Evolutionary conservation across 1,140 invertebrate genomes (phyloP), one percentile per base, ranked within the genome.

Genomic region (Limonius californicus): DNA sequence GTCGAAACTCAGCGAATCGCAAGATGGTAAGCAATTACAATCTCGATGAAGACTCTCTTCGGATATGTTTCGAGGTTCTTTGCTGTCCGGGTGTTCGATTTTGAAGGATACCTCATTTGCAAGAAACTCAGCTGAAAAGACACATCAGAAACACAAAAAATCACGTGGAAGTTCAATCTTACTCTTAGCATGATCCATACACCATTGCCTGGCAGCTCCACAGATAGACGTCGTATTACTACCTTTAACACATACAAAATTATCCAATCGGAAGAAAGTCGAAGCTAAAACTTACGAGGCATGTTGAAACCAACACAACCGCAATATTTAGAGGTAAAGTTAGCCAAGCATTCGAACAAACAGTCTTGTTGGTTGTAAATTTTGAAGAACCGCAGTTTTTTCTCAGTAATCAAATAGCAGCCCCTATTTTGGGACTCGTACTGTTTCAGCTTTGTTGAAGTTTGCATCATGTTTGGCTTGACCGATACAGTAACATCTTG

Each of bases 311-410:
- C 81, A 21, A 84, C 83, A 61, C 80, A 81, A 0, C 83, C 76
- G 68, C 88, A 91, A 54, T 81, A 78, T 11, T 79, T 65, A 3
- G 84, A 74, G 0, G 88, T 90, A 63, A 85, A 89, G 72, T 90
- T 89, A 2, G 87, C 82, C 63, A 89, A 79, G 66, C 89, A 90
- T 76, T 90, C 89, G 53, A 88, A 76, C 63, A 87, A 80, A 68
- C 89, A 91, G 70, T 89, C 90, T 12, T 81, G 78, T 71, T 89
- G 87, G 1, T 87, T 89, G 70, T 90, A 90, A 1, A 87, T 82
- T 70, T 83, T 82, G 68, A 85, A 89, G 72, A 82, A 87, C 50
- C 77, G 78, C 16, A 89, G 74, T 39, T 80, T 77, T 15, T 84
- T 80, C 67, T 88, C 87, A n/a, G 73, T 73, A 39, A 80, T 79